A percentile compares a stretch with the other conserved stretches of the same genome.
phyloP scores from a whole-genome alignment of 53 echinoderm and acorn worm species.

The Pentamera pediparva region DNA sequence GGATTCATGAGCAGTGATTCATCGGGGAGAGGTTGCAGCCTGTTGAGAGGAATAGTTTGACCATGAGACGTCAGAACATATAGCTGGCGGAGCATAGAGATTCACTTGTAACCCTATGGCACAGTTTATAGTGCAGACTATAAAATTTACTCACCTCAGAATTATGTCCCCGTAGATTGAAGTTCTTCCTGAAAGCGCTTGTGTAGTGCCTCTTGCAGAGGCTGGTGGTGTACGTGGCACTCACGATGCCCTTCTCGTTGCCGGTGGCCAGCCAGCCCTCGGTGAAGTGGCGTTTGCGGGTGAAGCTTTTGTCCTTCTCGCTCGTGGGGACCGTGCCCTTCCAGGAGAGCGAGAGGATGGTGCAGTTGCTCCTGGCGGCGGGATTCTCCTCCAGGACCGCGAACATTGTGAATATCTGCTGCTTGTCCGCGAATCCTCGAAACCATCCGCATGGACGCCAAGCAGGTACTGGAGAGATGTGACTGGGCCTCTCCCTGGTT shows the following conservation, averaged over 20 bases:
- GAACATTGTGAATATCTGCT: constrained; percentile 73
- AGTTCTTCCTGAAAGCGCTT: constrained; percentile 79
- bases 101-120: not conserved
- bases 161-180: constrained; percentile 93
- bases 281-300: constrained; percentile 85
- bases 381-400: constrained; percentile 97
- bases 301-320: constrained; percentile 96
- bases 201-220: constrained; percentile 57
- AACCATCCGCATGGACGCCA: no score
- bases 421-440: no score
- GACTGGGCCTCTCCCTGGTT: no score
- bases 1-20: no score
- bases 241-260: constrained; percentile 92
- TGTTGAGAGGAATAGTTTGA: no score
- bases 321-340: constrained; percentile 93
- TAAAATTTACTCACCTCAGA: constrained; percentile 65
- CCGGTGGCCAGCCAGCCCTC: constrained; percentile 99
- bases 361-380: constrained; percentile 95
- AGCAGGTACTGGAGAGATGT: no score
- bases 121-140: no score
- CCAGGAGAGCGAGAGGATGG: constrained; percentile 95
- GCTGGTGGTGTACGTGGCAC: constrained; percentile 86
- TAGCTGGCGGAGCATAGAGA: not conserved
- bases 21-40: not conserved
- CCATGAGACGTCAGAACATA: not conserved